Base-by-base conservation (phyloP, 1,140 invertebrate genomes). In the Drosophila mojavensis region DNA sequence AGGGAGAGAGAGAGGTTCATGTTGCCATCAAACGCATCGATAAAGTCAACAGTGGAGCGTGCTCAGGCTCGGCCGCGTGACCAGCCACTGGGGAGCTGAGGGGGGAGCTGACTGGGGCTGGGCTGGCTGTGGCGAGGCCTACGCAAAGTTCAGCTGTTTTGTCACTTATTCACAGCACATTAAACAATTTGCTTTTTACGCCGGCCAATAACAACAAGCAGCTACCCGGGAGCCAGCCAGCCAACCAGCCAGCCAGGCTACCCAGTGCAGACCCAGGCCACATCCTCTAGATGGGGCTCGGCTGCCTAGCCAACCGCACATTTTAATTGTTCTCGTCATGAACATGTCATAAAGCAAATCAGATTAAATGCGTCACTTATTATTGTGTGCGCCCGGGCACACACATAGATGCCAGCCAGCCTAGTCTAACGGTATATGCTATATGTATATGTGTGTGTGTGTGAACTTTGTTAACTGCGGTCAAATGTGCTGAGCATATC, bases 271-370 rank as follows among this genome's bases (percentile, higher is more conserved):
- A 20, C 45, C 28, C 62, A 51, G 48, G 53, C 17, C 41, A 39
- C n/a, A 24, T 48, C 36, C 64, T 68, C 55, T 51, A 68, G 48
- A 54, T 64, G 51, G 64, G 15, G 15, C 43, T 43, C 81, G 65
- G 79, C 66, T 88, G 83, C 84, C 83, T 77, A 88, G 83, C 84
- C 84, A 88, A 88, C 76, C 83, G 83, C 83, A 89, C 84, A 88
- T 88, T 88, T 89, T 88, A 88, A 88, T 88, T 88, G 84, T 88
- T 89, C 80, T 88, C 84, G 84, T 88, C 84, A 88, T 88, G 84
- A 88, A 88, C 84, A 88, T 88, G 84, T 88, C 84, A 88, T 88
- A 88, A 88, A 89, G 84, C 84, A 88, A 88, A 89, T 88, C 84
- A 88, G 84, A 88, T 88, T 89, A 88, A 88, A 88, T 88, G 84